Percentiles rank a stretch among this genome's conserved stretches.
These are phyloP conservation scores for Amiota minor DNA, from an alignment of 2,888 invertebrate species.

Conservation along the genomic window DNA sequence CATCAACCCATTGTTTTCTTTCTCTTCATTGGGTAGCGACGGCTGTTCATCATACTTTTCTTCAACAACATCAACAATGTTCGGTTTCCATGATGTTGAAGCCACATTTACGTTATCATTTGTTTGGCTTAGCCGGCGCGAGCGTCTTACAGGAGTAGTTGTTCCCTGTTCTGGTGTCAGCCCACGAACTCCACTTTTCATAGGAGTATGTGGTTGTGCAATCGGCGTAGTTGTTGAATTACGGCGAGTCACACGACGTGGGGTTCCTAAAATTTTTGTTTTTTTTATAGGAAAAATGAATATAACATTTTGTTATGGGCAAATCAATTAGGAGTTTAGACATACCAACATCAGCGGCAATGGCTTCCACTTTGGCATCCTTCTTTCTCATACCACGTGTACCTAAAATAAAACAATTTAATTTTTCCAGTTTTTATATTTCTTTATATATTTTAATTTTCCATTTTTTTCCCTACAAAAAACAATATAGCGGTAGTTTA, in stretches of 20 bases:
- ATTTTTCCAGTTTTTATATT: too few relatives aligned
- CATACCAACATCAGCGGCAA: constrained; percentile 38
- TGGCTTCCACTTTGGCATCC: too few relatives aligned
- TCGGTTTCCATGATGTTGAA: constrained; percentile 34
- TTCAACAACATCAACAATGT: constrained; percentile 31
- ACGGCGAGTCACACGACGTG: constrained; percentile 54
- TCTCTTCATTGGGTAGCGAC: neutral
- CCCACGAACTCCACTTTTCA: constrained; percentile 41
- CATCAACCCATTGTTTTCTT: neutral
- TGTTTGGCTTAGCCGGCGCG: constrained; percentile 46
- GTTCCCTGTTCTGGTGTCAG: constrained; percentile 45
- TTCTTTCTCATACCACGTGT: too few relatives aligned
- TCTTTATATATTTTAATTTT: too few relatives aligned
- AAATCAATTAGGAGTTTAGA: neutral
- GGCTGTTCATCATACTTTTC: constrained; percentile 2
- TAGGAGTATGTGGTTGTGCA: constrained; percentile 46
- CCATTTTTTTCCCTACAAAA: too few relatives aligned
- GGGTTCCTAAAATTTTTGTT: constrained; percentile 43
- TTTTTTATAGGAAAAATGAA: neutral
- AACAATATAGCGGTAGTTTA: too few relatives aligned
- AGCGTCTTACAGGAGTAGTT: constrained; percentile 47
- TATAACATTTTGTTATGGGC: too few relatives aligned
- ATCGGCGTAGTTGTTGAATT: constrained; percentile 54
- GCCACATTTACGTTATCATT: constrained; percentile 33
- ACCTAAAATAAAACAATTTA: too few relatives aligned